Base-by-base conservation (phyloP, 1,140 invertebrate genomes). In the Xylocopa sonorina region DNA sequence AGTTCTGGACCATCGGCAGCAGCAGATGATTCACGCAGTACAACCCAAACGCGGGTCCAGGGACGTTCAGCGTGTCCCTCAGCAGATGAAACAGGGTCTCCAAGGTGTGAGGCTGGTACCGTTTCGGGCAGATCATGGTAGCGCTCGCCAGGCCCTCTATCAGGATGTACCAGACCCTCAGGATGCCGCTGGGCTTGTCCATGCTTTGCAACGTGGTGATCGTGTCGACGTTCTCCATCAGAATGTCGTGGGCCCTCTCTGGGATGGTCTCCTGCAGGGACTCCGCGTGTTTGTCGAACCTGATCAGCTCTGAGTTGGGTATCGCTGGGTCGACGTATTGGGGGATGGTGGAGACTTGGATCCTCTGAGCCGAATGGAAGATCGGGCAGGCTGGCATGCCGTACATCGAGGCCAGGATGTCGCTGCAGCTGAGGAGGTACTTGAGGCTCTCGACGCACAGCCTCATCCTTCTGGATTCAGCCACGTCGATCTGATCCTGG, bases 371-470 rank as follows among this genome's bases (percentile, higher is more conserved):
- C 16, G 98, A 96, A 90, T 98, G 97, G 88, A 99, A 98, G 62
- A 97, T 96, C 1, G 98, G 98, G 91, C 97, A 98, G 81, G 97
- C 97, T 24, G 97, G 97, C 97, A 99, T 98, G 87, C 96, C 96
- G 91, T 97, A 98, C 97, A 99, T 98, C 84, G 97, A 97, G 2
- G 96, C 95, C 41, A 99, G 92, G 78, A 98, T 98, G 76, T 96
- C 95, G 80, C 96, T 96, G 89, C 97, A 98, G 82, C 95, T 96
- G 85, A 97, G 94, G 21, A 99, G 93, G 85, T 98, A 97, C 80
- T 96, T 96, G 3, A 99, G 90, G 7, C 97, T 97, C 86, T 98
- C 97, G 55, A 97, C 94, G 85, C 97, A 97, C 77, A 98, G 82
- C 16, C 83, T 85, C 80, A 90, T 92, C 10, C 85, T 86, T 34